Base-by-base conservation (phyloP, 2,888 invertebrate species). In the Bruchidius siliquastri region DNA sequence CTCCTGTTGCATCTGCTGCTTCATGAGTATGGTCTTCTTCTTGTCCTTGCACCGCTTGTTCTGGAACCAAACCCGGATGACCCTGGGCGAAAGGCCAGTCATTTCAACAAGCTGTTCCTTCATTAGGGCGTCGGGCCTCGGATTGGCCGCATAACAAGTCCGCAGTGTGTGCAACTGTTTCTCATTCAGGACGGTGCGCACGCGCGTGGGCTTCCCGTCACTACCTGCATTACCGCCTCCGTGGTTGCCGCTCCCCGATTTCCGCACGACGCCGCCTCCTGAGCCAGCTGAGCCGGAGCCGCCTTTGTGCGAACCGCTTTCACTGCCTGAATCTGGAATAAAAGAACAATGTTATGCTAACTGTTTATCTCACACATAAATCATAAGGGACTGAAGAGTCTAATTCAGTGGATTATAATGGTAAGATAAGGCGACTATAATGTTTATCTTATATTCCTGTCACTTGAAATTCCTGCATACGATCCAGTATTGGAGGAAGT, bases 21-120 rank as follows among this genome's bases (percentile, higher is more conserved):
- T 98, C 91, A 98, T 93, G 83, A 97, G 93, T 72, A 98, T 94
- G 73, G 97, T 97, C 86, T 96, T 94, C 90, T 98, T 98, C 89
- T 98, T 98, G 88, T 98, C 97, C 88, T 98, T 98, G 89, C 97
- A 98, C 78, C 98, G 90, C 86, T 98, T 98, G 88, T 98, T 98
- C 88, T 98, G 98, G 90, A 99, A 99, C 99, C 99, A 99, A 75
- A 99, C 99, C 84, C 99, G 91, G 86, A 99, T 99, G 81, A 99
- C 99, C 20, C 99, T 90, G 21, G 99, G 98, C 83, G 96, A 97
- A 72, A 99, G 91, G 0, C 96, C 93, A 20, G 99, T 99, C 98
- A 99, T 98, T 88, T 99, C 99, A 68, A 98, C 98, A 77, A 99
- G 91, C 86, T 99, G 98, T 87, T 99, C 99, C 89, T 99, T 99